Evolutionary conservation across 64 coral and sea anemone species (phyloP).

Genomic region (Stylophora pistillata): DNA sequence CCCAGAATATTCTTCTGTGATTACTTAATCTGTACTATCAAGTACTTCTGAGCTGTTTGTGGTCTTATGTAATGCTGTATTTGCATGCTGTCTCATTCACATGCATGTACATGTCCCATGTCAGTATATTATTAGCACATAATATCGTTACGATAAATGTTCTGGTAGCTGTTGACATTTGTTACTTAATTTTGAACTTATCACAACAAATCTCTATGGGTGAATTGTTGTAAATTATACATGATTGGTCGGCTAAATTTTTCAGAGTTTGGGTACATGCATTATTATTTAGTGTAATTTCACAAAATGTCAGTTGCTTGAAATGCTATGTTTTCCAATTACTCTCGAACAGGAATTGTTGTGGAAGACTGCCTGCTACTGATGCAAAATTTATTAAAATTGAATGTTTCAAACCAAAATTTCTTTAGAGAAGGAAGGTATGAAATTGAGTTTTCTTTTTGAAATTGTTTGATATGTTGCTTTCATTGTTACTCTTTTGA

Average conservation of each 20-base stretch:
- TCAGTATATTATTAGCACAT: too few relatives aligned
- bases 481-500: too few relatives aligned
- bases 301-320: not conserved
- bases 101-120: too few relatives aligned
- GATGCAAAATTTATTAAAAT: constrained; percentile 88
- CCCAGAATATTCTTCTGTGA: constrained; percentile 40
- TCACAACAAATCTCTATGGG: too few relatives aligned
- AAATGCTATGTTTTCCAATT: not conserved
- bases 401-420: constrained; percentile 99
- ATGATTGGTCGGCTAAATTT: too few relatives aligned
- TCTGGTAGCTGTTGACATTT: too few relatives aligned
- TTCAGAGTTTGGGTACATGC: too few relatives aligned
- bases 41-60: constrained; percentile 31
- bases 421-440: constrained; percentile 99
- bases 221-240: too few relatives aligned
- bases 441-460: not conserved
- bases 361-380: constrained; percentile 94
- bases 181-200: too few relatives aligned
- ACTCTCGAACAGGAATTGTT: constrained; percentile 76
- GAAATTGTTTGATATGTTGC: too few relatives aligned
- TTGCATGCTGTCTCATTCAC: too few relatives aligned
- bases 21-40: constrained; percentile 27
- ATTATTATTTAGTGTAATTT: not conserved
- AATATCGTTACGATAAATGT: too few relatives aligned
- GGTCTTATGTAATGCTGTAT: not conserved